Evolutionary conservation across 2,888 invertebrate genomes (phyloP), one percentile per base, ranked within the genome.

Genomic region (Allygus modestus): DNA sequence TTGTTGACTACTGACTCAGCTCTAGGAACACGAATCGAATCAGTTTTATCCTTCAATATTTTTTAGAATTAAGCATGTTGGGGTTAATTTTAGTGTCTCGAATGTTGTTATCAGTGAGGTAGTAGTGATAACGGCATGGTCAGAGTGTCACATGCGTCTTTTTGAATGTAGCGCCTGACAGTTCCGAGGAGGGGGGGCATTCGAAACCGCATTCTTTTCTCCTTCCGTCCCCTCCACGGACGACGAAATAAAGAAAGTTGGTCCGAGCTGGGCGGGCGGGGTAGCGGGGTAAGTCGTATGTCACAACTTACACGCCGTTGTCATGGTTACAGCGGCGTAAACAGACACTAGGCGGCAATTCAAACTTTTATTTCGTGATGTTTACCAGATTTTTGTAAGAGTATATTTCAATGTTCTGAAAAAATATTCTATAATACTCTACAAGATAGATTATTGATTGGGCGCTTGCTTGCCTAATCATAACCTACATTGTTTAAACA

Each of bases 201-300:
- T 82, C 28, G 82, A 83, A 83, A 83, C 77, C 83, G 58, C 82
- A 58, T 77, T 83, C 85, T 83, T 85, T 81, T 43, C 82, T 46
- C 69, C 85, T 81, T 54, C 79, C 51, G 41, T 75, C 85, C 41
- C 81, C 71, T 46, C 73, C 84, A 54, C 61, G 71, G 37, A 65
- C 85, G 83, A 85, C 81, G 65, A 83, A 83, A 82, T 82, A 85
- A 85, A 85, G 85, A 85, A 85, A 85, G 85, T 85, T 83, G 58
- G 81, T 46, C 43, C 73, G 23, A 33, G 37, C n/a, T 15, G 7
- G 58, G 37, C 26, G 20, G 61, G 75, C 17, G 69, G 69, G 31
- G 77, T 69, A 77, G 31, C 43, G 41, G 84, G 81, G 81, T 82
- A 71, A 54, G 58, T 83, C 83, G 83, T 83, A 83, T 85, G 85